Conservation (phyloP, 2,113 vertebrate genomes). For the Crocuta crocuta region DNA sequence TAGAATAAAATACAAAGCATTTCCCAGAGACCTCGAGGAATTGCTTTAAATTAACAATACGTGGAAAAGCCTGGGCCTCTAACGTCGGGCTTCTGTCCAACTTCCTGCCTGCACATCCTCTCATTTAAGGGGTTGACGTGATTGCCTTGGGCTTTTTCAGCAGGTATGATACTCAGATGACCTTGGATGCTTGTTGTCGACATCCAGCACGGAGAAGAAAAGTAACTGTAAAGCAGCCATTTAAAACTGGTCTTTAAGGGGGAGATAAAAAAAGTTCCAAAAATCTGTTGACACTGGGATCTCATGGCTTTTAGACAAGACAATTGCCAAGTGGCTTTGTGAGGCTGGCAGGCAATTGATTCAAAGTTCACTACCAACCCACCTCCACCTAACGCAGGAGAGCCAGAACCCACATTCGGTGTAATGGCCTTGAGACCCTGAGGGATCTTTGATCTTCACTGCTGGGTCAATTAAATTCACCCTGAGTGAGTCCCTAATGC, state of each 20-base stretch:
- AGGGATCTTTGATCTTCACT: not conserved
- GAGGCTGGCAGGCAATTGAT: not conserved
- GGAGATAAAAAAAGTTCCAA: not conserved
- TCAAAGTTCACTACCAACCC: not conserved
- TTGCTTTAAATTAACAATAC: constrained; percentile 73
- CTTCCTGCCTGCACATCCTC: constrained; percentile 71
- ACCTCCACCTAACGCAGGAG: not conserved
- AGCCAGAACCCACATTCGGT: not conserved
- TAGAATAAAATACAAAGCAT: constrained; percentile 61
- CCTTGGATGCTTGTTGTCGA: constrained; percentile 4
- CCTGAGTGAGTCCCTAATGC: not conserved
- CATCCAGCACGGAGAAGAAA: not conserved
- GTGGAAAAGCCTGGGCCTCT: constrained; percentile 63
- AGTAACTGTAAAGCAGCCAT: not conserved
- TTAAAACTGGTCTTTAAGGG: not conserved
- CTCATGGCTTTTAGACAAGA: not conserved
- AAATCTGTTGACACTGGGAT: not conserved
- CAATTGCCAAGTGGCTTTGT: not conserved
- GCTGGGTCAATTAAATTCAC: not conserved
- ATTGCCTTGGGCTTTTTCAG: not conserved
- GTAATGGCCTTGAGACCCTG: not conserved
- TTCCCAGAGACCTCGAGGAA: constrained; percentile 60
- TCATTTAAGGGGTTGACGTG: not conserved
- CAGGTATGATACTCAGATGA: constrained; percentile 62
- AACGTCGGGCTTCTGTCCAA: constrained; percentile 59